These are phyloP conservation scores for Trididemnum nubilum DNA, from an alignment of 23 tunicate genomes.

Conservation along the genomic window DNA sequence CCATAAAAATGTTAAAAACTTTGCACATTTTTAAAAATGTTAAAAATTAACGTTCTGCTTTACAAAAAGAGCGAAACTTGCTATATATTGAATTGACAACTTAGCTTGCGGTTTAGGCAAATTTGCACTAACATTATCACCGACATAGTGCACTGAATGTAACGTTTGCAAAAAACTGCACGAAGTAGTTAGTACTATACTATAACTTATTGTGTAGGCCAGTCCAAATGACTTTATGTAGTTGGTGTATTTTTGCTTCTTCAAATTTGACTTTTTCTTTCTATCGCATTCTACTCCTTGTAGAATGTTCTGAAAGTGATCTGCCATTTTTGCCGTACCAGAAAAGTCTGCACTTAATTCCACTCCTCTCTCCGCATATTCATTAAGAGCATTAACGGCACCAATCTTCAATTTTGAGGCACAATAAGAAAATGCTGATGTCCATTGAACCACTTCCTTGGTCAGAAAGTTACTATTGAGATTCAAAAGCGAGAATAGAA, in stretches of 20 bases:
- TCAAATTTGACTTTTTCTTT: neutral
- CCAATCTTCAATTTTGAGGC: neutral
- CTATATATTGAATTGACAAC: too few species aligned
- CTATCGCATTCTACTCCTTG: slow-evolving; percentile 5
- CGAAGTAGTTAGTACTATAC: too few species aligned
- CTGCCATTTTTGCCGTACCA: neutral
- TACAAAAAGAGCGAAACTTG: too few species aligned
- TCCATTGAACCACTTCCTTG: slow-evolving; percentile 15
- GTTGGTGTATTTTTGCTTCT: neutral
- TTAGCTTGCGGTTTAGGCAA: too few species aligned
- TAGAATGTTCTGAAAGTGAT: slow-evolving; percentile 1
- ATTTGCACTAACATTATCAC: too few species aligned
- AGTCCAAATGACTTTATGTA: too few species aligned
- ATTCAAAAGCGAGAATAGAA: neutral
- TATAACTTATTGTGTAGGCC: too few species aligned
- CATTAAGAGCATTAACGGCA: slow-evolving; percentile 19
- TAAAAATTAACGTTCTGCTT: too few species aligned
- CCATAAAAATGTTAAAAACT: neutral
- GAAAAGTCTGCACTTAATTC: slow-evolving; percentile 11
- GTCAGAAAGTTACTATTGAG: slow-evolving; percentile 10
- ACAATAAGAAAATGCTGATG: neutral
- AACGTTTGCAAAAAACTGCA: too few species aligned
- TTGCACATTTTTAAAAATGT: too few species aligned
- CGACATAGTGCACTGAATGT: too few species aligned
- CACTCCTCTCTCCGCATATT: slow-evolving; percentile 17